Evolutionary conservation across 2,113 vertebrate species (phyloP).

Genomic region (Furnarius figulus): DNA sequence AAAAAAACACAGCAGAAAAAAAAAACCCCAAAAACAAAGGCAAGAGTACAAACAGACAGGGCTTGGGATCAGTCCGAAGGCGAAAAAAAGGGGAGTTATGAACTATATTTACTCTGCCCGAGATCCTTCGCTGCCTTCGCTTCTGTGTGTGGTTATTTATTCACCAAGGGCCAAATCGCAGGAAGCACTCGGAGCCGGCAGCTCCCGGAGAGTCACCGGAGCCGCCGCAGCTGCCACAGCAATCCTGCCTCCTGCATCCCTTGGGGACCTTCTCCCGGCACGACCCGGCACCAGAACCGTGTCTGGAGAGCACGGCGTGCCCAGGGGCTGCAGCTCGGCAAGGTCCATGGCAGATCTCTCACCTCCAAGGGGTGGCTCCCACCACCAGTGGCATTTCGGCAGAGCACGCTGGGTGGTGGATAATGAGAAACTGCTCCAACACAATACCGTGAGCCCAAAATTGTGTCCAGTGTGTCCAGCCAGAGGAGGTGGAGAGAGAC

Average conservation of each 20-base stretch:
- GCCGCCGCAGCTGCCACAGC: neutral
- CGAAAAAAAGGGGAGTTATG: neutral
- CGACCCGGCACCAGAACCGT: accelerated
- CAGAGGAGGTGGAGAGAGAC: neutral
- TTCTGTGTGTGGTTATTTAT: neutral
- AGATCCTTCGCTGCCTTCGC: neutral
- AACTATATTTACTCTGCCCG: constrained; percentile 29
- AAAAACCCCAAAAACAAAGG: neutral
- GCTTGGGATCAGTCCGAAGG: neutral
- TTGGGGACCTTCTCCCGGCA: neutral
- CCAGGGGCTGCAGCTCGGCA: accelerated
- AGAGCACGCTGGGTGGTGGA: neutral
- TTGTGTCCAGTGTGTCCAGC: accelerated
- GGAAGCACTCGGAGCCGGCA: neutral
- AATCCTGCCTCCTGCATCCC: neutral
- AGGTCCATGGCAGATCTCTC: accelerated
- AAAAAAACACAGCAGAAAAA: neutral
- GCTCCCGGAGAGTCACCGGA: neutral
- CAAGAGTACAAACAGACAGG: neutral
- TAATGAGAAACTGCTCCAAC: accelerated
- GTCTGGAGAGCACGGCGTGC: accelerated
- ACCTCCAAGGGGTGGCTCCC: neutral
- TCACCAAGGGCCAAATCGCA: neutral
- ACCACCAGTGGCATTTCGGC: accelerated
- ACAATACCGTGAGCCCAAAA: neutral